A percentile compares a stretch with the other conserved stretches of the same genome.
These are phyloP conservation scores for Abramis brama DNA, from an alignment of 2,113 vertebrate genomes.

Conservation along the genomic window DNA sequence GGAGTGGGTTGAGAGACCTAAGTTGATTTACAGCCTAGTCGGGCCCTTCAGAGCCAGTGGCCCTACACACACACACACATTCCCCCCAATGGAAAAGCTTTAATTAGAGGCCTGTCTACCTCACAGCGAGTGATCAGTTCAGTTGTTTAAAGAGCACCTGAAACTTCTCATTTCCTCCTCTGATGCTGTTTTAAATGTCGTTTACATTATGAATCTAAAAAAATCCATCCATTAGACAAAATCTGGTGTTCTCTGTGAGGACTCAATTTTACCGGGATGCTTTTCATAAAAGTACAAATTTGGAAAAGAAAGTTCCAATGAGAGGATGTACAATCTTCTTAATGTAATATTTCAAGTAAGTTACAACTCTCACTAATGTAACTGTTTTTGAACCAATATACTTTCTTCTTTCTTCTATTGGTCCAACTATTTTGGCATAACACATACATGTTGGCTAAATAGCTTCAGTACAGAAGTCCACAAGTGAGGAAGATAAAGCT, in stretches of 20 bases:
- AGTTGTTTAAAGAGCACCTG: constrained; percentile 6
- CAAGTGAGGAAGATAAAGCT: background rate
- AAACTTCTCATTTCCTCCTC: background rate
- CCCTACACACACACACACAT: constrained; percentile 43
- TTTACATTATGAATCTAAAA: background rate
- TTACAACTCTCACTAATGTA: background rate
- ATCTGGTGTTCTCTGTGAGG: background rate
- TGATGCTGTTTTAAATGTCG: background rate
- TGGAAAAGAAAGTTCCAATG: background rate
- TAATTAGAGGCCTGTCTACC: constrained; percentile 43
- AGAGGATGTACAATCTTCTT: background rate
- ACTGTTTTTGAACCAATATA: background rate
- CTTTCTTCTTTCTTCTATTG: background rate
- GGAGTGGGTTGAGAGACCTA: constrained; percentile 58
- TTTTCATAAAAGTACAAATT: background rate
- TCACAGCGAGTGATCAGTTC: constrained; percentile 12
- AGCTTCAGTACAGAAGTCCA: background rate
- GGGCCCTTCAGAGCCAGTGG: constrained; percentile 40
- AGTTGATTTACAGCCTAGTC: constrained; percentile 68
- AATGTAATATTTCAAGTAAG: background rate
- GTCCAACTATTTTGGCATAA: background rate
- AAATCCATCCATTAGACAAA: background rate
- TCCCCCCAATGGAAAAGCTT: constrained; percentile 19
- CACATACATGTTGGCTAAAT: background rate
- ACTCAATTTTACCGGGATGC: background rate